These are phyloP conservation scores for Varecia variegata DNA, from an alignment of 2,797 vertebrate genomes.

Conservation along the genomic window DNA sequence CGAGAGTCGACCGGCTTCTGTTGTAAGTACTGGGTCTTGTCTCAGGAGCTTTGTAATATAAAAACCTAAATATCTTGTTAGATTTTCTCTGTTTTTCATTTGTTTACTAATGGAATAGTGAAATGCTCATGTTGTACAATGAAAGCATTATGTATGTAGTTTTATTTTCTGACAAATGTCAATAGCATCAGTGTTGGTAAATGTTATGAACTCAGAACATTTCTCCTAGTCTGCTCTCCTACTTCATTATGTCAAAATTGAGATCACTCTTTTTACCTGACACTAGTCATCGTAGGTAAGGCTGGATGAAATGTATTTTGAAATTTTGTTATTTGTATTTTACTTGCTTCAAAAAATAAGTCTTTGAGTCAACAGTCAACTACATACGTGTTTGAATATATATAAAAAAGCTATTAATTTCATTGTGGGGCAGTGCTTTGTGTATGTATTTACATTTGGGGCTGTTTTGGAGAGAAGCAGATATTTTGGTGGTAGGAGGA, in stretches of 20 bases:
- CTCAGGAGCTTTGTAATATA: neutral
- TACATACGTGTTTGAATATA: neutral
- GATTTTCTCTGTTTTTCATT: neutral
- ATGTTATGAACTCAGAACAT: neutral
- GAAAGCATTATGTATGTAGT: neutral
- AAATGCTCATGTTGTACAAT: neutral
- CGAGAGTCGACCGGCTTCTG: slow-evolving; percentile 82
- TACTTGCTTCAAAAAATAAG: neutral
- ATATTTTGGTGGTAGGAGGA: neutral
- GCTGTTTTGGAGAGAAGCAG: neutral
- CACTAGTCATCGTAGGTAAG: neutral
- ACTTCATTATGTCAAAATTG: neutral
- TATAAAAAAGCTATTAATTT: neutral
- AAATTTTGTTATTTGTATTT: slow-evolving; percentile 3
- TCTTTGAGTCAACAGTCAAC: neutral
- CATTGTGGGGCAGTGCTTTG: neutral
- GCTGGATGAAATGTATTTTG: neutral
- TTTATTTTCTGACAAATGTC: slow-evolving; percentile 9
- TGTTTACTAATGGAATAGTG: neutral
- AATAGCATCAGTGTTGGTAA: neutral
- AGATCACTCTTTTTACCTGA: neutral
- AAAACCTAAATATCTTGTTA: neutral
- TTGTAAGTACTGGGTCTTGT: slow-evolving; percentile 81
- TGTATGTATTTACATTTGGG: neutral
- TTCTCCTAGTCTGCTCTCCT: neutral